Conservation (phyloP, 2,797 vertebrate genomes). For the Acridotheres tristis region DNA sequence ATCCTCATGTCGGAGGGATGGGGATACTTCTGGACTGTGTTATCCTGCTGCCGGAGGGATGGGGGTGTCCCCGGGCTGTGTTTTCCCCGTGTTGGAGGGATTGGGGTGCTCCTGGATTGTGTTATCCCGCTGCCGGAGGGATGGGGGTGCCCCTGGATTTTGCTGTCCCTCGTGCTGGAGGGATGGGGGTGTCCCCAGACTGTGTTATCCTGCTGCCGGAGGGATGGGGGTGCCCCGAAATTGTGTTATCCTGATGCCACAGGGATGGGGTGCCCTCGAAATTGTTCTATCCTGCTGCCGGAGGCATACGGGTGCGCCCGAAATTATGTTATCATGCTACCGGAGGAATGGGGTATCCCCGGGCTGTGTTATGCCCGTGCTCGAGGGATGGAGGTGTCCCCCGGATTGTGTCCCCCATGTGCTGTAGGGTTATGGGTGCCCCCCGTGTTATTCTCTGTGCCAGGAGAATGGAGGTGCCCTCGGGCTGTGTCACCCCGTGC, state of each 20-base stretch:
- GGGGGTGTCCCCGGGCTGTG: accelerated
- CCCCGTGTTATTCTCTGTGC: not conserved
- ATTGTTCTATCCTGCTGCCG: too few species aligned
- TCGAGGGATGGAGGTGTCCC: not conserved
- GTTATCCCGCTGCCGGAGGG: too few species aligned
- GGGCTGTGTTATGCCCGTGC: accelerated
- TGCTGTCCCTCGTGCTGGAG: accelerated
- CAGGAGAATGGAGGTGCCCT: not conserved
- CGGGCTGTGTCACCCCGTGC: not conserved
- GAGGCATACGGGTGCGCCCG: too few species aligned
- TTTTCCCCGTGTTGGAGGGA: too few species aligned
- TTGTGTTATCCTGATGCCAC: too few species aligned
- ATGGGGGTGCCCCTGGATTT: not conserved
- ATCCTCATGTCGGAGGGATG: not conserved
- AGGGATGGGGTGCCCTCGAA: not conserved
- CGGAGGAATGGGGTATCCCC: not conserved
- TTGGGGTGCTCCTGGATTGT: too few species aligned
- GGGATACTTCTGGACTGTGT: accelerated
- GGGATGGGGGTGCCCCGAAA: too few species aligned
- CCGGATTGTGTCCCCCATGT: too few species aligned
- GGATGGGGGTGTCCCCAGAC: too few species aligned
- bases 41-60: not conserved
- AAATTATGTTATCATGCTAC: not conserved
- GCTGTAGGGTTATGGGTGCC: not conserved
- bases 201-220: too few species aligned